Conservation (phyloP, 2,797 vertebrate genomes). For the Coracias cyanogaster region DNA sequence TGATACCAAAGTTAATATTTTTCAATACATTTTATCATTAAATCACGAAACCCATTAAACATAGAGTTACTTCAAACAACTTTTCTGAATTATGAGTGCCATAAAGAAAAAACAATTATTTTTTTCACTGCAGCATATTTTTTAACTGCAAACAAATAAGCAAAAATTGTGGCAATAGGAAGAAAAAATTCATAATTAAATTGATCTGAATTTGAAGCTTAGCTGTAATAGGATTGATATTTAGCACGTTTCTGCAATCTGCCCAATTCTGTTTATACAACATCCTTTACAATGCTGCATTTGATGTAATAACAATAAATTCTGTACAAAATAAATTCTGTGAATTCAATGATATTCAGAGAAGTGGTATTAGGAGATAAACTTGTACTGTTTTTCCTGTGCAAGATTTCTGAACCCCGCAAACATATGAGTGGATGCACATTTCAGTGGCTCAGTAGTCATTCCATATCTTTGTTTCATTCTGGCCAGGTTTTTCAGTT, state of each 20-base stretch:
- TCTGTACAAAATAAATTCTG: neutral
- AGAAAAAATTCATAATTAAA: neutral
- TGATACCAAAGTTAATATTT: neutral
- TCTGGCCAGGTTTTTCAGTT: neutral
- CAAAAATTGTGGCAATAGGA: neutral
- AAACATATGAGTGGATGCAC: neutral
- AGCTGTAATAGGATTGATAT: neutral
- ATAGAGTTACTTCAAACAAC: neutral
- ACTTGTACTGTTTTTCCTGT: fast-evolving
- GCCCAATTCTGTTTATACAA: neutral
- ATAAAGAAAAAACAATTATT: neutral
- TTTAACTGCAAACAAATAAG: neutral
- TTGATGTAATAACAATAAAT: neutral
- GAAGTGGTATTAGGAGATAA: neutral
- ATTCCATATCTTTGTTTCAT: neutral
- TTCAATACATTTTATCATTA: neutral
- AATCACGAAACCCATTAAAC: neutral
- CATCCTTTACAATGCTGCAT: neutral
- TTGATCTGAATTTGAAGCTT: neutral
- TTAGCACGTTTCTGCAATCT: neutral
- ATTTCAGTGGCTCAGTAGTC: neutral
- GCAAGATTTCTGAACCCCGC: neutral
- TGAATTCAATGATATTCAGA: neutral
- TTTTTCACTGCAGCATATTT: neutral
- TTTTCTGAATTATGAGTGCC: neutral